These are phyloP conservation scores for Lagria hirta DNA, from an alignment of 2,888 invertebrate species.

Conservation along the genomic window DNA sequence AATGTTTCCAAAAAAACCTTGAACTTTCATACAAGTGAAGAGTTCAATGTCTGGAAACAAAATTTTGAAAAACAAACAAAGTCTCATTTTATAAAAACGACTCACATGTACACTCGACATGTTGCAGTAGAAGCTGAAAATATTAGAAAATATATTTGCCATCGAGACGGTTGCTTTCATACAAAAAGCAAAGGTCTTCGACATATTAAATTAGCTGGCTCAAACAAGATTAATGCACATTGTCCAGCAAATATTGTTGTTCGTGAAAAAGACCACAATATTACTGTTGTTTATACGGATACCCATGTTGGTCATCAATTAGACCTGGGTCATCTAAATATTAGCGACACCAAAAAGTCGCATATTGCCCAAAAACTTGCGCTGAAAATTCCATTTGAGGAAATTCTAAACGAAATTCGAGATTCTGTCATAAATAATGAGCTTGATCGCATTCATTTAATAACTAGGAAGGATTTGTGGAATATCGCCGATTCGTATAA, in stretches of 20 bases:
- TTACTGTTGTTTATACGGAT: slow-evolving; percentile 3
- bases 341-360: background rate
- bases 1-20: too few species aligned
- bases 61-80: too few species aligned
- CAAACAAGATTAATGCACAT: slow-evolving; percentile 2
- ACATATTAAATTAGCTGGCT: too few species aligned
- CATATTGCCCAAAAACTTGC: slow-evolving; percentile 9
- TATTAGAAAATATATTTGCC: too few species aligned
- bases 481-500: too few species aligned
- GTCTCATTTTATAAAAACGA: too few species aligned
- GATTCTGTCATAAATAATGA: slow-evolving; percentile 1
- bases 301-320: slow-evolving; percentile 17
- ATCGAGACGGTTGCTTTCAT: too few species aligned
- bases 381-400: slow-evolving; percentile 4
- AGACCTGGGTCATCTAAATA: slow-evolving; percentile 15
- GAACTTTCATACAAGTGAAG: too few species aligned
- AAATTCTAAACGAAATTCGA: slow-evolving; percentile 10
- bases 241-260: background rate
- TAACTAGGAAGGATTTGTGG: slow-evolving; percentile 13
- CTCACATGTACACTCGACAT: too few species aligned
- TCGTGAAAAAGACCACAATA: background rate
- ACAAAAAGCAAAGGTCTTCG: too few species aligned
- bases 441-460: slow-evolving; percentile 10
- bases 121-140: too few species aligned
- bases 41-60: too few species aligned